phyloP scores from a whole-genome alignment of 2,797 vertebrate genomes.

The Limnodromus scolopaceus region DNA sequence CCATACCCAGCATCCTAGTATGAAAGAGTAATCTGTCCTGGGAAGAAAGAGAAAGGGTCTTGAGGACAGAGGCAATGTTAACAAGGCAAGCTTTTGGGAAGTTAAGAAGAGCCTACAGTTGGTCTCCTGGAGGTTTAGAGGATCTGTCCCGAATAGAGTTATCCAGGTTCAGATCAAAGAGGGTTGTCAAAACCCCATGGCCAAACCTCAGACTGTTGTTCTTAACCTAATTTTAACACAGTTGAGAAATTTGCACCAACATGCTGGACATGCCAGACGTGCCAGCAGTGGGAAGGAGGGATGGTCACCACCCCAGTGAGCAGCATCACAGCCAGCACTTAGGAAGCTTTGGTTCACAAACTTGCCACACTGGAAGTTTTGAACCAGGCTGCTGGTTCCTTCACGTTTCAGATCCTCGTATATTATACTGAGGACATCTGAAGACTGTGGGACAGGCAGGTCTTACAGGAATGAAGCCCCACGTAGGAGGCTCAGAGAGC shows the following conservation, averaged over 20 bases:
- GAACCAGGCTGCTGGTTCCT: neutral
- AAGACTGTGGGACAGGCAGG: neutral
- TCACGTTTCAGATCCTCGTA: rapidly evolving
- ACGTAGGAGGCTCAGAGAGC: neutral
- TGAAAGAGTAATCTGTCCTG: neutral
- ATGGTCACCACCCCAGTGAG: neutral
- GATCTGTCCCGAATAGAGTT: neutral
- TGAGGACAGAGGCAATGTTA: neutral
- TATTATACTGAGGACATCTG: neutral
- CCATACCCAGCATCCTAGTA: neutral
- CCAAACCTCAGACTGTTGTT: neutral
- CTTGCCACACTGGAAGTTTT: rapidly evolving
- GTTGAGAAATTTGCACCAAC: neutral
- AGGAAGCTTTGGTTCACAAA: neutral
- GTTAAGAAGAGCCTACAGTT: neutral
- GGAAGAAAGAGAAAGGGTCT: neutral
- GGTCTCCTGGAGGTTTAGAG: neutral
- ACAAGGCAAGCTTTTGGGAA: neutral
- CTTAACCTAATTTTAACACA: neutral
- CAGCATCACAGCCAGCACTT: rapidly evolving
- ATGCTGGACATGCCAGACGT: neutral
- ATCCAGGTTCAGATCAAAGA: neutral
- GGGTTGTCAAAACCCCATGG: neutral
- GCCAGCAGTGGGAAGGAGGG: neutral
- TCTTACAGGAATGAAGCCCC: neutral